Base-by-base conservation (phyloP, 53 echinoderm and acorn worm species). In the Apostichopus leukothele region DNA sequence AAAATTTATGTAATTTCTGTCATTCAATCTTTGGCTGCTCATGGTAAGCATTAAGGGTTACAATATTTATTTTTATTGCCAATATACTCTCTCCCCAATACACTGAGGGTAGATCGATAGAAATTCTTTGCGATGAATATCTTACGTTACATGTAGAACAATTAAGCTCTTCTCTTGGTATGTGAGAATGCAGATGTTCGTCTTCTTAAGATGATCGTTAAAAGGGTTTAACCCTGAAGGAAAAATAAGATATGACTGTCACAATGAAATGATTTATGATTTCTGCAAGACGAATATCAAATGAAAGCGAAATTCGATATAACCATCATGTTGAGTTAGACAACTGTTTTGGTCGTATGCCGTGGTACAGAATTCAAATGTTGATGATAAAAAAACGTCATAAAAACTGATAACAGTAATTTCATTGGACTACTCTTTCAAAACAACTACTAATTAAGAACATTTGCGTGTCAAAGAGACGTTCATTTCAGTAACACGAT, bases 111-210 rank as follows among this genome's bases (percentile, higher is more conserved):
- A 16, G 16, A 63, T 63, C 63, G 63, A 63, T 63, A 63, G 63
- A 63, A 63, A 63, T 63, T 63, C 63, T 63, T 63, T 63, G 63
- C 63, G 11, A 63, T 63, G 63, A 79, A 79, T 19, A 52, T 79
- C n/a, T 79, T 51, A 39, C 39, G 39, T 51, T 79, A 52, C 51
- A 79, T 79, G 53, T 52, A 50, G 53, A 51, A 81, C 81, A 20
- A 53, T 81, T 81, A 54, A 81, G 81, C 51, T 59, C 81, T 81
- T 55, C 60, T 51, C 55, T 81, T 81, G 81, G 81, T 81, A 81
- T 81, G 81, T 59, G 81, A 52, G 81, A 54, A 81, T 81, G 81
- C 81, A 81, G 81, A 81, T 81, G 81, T 81, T 81, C 54, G 23
- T 81, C 10, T 22, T 59, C 71, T 71, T 71, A 71, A 81, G 81